phyloP scores from a whole-genome alignment of 2,888 invertebrate species.

The Caenorhabditis auriculariae region DNA sequence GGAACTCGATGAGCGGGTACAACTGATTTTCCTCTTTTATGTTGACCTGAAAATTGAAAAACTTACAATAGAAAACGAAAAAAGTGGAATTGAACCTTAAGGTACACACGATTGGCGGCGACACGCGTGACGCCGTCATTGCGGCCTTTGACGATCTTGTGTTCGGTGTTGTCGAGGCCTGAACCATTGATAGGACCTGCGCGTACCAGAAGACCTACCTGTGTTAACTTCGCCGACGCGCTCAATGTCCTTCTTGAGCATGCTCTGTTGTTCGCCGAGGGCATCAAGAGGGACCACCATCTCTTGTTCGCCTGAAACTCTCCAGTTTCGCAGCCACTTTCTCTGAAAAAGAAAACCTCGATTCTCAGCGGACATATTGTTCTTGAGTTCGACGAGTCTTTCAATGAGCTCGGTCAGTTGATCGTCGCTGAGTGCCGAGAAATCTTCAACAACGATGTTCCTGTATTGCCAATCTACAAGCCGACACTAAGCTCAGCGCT shows the following conservation, averaged over 20 bases:
- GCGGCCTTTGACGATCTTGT: slow-evolving; percentile 62
- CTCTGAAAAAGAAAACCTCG: not conserved
- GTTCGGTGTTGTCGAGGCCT: slow-evolving; percentile 54
- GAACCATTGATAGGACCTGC: not conserved
- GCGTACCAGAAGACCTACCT: slow-evolving; percentile 16
- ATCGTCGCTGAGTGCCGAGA: slow-evolving; percentile 26
- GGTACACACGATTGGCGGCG: slow-evolving; percentile 60
- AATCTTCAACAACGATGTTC: slow-evolving; percentile 9
- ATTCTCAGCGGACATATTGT: slow-evolving; percentile 7
- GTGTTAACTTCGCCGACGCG: slow-evolving; percentile 53
- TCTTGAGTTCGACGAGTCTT: slow-evolving; percentile 18
- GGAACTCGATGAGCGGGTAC: slow-evolving; percentile 55
- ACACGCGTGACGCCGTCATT: slow-evolving; percentile 46
- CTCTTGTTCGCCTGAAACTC: slow-evolving; percentile 48
- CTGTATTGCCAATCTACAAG: not conserved
- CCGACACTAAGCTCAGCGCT: not conserved
- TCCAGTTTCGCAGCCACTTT: not conserved
- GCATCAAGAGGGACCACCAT: slow-evolving; percentile 42
- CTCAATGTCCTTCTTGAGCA: slow-evolving; percentile 61
- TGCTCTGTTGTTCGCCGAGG: slow-evolving; percentile 14
- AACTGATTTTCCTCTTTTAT: slow-evolving; percentile 51
- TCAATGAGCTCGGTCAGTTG: slow-evolving; percentile 27
- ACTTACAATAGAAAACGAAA: not conserved
- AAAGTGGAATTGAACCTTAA: slow-evolving; percentile 41
- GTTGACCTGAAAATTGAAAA: too few relatives aligned